These are phyloP conservation scores for Iguana delicatissima DNA, from an alignment of 2,797 vertebrate species.

Conservation along the genomic window DNA sequence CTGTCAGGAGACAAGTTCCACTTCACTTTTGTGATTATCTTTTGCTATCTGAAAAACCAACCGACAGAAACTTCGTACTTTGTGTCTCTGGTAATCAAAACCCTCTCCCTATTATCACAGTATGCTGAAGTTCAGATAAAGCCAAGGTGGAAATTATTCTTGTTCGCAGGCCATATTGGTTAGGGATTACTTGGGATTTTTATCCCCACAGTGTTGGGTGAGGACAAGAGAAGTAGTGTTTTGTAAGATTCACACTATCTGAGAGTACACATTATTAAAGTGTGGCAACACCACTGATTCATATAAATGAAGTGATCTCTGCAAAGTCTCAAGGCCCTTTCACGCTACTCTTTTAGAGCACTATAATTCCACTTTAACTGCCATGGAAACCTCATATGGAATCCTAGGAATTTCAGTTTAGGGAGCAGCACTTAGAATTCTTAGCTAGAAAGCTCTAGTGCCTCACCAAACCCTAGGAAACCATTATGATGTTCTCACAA, in stretches of 20 bases:
- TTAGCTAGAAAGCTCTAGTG: too few relatives aligned
- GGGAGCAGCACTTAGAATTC: too few relatives aligned
- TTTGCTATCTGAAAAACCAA: constrained; percentile 45
- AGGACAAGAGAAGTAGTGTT: too few relatives aligned
- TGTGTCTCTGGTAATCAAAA: constrained; percentile 53
- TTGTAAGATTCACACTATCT: too few relatives aligned
- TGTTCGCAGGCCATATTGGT: neutral
- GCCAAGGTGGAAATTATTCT: neutral
- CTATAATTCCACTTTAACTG: too few relatives aligned
- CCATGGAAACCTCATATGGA: too few relatives aligned
- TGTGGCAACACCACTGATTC: neutral
- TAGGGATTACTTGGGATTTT: neutral
- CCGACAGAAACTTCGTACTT: constrained; percentile 42
- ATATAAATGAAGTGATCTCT: neutral
- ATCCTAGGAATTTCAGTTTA: too few relatives aligned
- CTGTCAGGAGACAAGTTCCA: constrained; percentile 17
- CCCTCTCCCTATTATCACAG: constrained; percentile 51
- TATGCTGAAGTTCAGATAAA: constrained; percentile 1
- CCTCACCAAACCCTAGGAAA: too few relatives aligned
- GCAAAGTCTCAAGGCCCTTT: neutral
- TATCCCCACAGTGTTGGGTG: neutral
- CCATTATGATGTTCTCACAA: too few relatives aligned
- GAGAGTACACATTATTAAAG: neutral
- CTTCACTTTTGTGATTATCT: constrained; percentile 27
- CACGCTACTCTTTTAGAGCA: too few relatives aligned